Evolutionary conservation across 2,888 invertebrate species (phyloP), one percentile per base, ranked within the genome.

Genomic region (Aphidius colemani): DNA sequence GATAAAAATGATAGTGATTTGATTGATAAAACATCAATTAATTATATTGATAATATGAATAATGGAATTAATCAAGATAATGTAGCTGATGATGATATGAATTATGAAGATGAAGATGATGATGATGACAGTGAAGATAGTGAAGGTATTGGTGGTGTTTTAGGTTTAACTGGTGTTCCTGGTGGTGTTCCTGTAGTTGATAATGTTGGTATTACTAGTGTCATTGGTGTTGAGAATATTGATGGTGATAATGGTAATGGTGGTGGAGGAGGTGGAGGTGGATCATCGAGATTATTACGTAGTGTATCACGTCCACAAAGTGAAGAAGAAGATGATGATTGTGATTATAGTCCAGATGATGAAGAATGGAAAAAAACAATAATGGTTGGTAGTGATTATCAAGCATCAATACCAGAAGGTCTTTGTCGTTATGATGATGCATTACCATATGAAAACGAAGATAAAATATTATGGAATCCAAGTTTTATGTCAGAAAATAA

Each of bases 361-460:
- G 93, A 94, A 74, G 93, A 94, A 72, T 93, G 93, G 91, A 91
- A 93, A 82, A 95, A 95, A 87, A 95, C 94, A 30, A 96, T 97
- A 69, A 96, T 96, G 93, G 96, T 98, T 40, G 98, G 97, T 13
- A 89, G 90, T 69, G 94, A 95, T 77, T 97, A 92, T 81, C 98
- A 98, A 85, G 98, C 97, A 4, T 89, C 88, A 62, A 95, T 98
- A 76, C 97, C 97, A 1, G 94, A 94, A 79, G 96, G 95, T 1
- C 85, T 97, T 13, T 92, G 92, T 75, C 91, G 90, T 76, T 97
- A 98, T 82, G 97, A 94, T 76, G 96, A 96, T 83, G 93, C 93
- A n/a, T 84, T 94, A 67, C 95, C 95, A 0, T 95, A 96, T 80
- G 95, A 96, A 84, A 96, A 96, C 84, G 96, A 96, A 79, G 97